phyloP scores from a whole-genome alignment of 1,140 invertebrate genomes.

The Sipha flava region DNA sequence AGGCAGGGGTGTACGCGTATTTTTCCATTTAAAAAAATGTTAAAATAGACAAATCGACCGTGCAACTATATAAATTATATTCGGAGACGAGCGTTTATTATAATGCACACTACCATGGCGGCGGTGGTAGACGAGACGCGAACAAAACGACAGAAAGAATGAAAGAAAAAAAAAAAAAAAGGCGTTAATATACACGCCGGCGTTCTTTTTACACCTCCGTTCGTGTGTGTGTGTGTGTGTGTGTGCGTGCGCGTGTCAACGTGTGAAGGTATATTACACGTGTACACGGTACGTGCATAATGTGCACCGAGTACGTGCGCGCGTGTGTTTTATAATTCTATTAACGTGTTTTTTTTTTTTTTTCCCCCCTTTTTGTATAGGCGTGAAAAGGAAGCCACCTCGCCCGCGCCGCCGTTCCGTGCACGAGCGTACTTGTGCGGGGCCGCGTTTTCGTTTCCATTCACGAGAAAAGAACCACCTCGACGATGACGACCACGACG shows the following conservation, averaged over 20 bases:
- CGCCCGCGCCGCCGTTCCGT: background rate
- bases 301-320: background rate
- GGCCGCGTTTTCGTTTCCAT: background rate
- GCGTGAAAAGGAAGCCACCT: slow-evolving; percentile 18
- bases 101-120: background rate
- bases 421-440: background rate
- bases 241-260: too few relatives aligned
- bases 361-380: background rate
- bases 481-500: background rate
- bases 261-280: background rate
- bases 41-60: slow-evolving; percentile 1
- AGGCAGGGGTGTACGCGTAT: background rate
- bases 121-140: background rate
- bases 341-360: background rate
- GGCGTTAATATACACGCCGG: slow-evolving; percentile 4
- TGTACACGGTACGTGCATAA: background rate
- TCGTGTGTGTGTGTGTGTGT: too few relatives aligned
- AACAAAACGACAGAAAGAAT: too few relatives aligned
- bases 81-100: background rate
- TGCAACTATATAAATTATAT: background rate
- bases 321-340: slow-evolving; percentile 17
- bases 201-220: slow-evolving; percentile 27
- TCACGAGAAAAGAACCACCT: background rate
- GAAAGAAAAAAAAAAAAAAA: background rate
- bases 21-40: slow-evolving; percentile 25